phyloP scores from a whole-genome alignment of 2,113 vertebrate species.

The Triplophysa tibetana region DNA sequence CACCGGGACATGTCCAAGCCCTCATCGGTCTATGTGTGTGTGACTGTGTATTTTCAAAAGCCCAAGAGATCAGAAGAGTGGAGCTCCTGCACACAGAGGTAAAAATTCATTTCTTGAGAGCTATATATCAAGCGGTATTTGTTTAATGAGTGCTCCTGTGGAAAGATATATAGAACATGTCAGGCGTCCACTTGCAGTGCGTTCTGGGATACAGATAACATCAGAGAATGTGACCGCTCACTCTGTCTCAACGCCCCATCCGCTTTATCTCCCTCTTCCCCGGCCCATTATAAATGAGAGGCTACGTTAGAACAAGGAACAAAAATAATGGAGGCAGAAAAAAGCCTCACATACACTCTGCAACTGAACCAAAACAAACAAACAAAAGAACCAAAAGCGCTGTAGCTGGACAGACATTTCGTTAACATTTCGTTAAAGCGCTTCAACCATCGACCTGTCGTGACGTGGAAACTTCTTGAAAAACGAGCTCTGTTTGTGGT shows the following conservation, averaged over 20 bases:
- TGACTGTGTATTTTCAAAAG: constrained; percentile 57
- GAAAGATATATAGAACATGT: constrained; percentile 95
- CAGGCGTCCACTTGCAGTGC: constrained; percentile 86
- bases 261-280: constrained; percentile 86
- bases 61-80: constrained; percentile 67
- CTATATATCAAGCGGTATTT: constrained; percentile 85
- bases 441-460: constrained; percentile 2
- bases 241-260: constrained; percentile 83
- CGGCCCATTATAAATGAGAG: constrained; percentile 91
- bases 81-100: constrained; percentile 69
- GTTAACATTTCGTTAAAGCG: constrained; percentile 7
- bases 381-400: constrained; percentile 60
- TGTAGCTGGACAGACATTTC: constrained; percentile 11
- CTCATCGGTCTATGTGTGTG: constrained; percentile 22
- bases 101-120: constrained; percentile 87
- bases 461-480: constrained; percentile 41
- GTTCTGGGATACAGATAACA: constrained; percentile 89
- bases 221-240: constrained; percentile 88
- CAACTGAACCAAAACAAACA: constrained; percentile 71
- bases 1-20: constrained; percentile 16
- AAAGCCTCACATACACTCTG: constrained; percentile 57
- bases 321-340: constrained; percentile 84
- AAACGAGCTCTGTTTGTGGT: constrained; percentile 44
- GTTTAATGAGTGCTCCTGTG: constrained; percentile 90
- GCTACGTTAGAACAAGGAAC: constrained; percentile 81